These are phyloP conservation scores for Alces alces DNA, from an alignment of 2,113 vertebrate species.

Conservation along the genomic window DNA sequence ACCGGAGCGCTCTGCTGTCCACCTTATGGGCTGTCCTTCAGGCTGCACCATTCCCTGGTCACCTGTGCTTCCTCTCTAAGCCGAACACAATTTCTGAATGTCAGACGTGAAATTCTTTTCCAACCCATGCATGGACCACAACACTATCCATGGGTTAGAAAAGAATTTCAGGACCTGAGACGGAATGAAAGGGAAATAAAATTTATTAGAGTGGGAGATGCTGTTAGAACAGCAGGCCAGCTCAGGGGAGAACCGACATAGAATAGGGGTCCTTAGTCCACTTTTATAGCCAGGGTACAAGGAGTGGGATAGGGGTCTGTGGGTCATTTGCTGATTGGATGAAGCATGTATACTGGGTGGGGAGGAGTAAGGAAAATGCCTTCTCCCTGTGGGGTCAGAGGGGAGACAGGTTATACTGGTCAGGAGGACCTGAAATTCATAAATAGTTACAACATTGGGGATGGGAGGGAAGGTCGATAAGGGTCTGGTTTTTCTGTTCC, in stretches of 20 bases:
- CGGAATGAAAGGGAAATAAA: background rate
- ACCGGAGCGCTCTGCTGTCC: background rate
- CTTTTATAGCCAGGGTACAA: background rate
- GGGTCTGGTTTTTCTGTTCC: background rate
- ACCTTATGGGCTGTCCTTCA: accelerated
- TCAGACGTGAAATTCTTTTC: too few species aligned
- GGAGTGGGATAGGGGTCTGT: background rate
- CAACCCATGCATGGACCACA: too few species aligned
- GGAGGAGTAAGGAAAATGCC: background rate
- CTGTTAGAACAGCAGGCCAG: background rate
- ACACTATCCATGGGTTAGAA: too few species aligned
- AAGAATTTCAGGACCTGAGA: background rate
- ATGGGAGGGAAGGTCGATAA: background rate
- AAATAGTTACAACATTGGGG: background rate
- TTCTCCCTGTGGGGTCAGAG: background rate
- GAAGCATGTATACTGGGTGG: background rate
- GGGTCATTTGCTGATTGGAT: background rate
- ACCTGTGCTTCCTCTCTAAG: background rate
- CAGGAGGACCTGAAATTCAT: background rate
- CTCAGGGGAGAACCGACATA: background rate
- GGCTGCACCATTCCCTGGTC: accelerated
- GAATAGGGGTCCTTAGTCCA: background rate
- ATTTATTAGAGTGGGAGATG: background rate
- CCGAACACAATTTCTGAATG: background rate
- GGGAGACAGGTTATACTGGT: background rate